Conservation (phyloP, 2,797 vertebrate genomes). For the Brachyalestes nurse region DNA sequence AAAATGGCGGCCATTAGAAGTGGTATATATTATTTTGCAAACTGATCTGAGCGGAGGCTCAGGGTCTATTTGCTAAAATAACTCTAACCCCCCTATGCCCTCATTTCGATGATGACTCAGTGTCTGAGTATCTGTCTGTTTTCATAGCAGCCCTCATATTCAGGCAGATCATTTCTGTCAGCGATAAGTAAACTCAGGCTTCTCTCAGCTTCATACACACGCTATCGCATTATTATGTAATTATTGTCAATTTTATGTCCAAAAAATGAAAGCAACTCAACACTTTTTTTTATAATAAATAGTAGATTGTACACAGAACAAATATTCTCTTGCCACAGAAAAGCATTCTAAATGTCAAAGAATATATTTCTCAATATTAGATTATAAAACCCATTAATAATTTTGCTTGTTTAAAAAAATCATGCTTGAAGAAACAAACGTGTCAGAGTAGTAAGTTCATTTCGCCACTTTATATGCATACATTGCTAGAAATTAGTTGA, state of each 20-base stretch:
- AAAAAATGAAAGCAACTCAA: not conserved
- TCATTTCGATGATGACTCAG: constrained; percentile 48
- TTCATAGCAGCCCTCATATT: constrained; percentile 33
- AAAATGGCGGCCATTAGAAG: constrained; percentile 8
- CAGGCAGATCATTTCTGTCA: constrained; percentile 10
- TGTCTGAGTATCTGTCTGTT: constrained; percentile 26
- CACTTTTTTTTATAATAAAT: not conserved
- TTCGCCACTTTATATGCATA: too few species aligned
- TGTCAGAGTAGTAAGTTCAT: too few species aligned
- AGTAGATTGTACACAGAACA: not conserved
- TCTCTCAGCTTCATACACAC: not conserved
- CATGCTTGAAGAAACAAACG: too few species aligned
- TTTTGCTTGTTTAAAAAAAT: too few species aligned
- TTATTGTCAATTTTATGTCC: not conserved
- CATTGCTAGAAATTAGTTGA: too few species aligned
- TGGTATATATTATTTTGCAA: constrained; percentile 12
- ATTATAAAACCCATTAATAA: too few species aligned
- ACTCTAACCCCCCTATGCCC: constrained; percentile 2
- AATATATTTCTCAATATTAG: too few species aligned
- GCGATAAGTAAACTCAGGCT: not conserved
- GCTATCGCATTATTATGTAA: not conserved
- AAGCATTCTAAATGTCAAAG: not conserved
- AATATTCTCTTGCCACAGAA: not conserved
- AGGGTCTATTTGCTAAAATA: constrained; percentile 56
- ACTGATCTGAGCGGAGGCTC: constrained; percentile 29